Conservation (phyloP, 2,113 vertebrate species). For the Chloebia gouldiae region DNA sequence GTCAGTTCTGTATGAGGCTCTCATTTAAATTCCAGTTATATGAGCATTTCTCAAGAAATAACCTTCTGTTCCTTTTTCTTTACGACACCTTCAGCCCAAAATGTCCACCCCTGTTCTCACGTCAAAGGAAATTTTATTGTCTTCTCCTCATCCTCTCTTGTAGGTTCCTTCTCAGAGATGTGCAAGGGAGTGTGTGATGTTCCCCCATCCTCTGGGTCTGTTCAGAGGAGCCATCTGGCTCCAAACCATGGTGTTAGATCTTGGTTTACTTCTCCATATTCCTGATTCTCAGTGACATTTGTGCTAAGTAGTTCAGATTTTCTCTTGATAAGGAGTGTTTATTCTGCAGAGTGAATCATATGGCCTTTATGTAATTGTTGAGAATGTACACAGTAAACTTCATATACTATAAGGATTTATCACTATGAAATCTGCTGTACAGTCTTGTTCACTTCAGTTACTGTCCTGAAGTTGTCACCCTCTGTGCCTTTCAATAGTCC, state of each 20-base stretch:
- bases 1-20: neutral
- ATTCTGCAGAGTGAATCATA: neutral
- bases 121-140: neutral
- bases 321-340: neutral
- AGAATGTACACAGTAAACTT: neutral
- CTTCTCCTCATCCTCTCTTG: neutral
- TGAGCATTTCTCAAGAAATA: neutral
- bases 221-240: neutral
- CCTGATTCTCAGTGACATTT: neutral
- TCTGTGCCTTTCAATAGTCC: neutral
- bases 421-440: neutral
- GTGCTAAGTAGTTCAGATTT: neutral
- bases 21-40: neutral
- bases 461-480: neutral
- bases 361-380: neutral
- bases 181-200: neutral
- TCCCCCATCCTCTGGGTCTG: neutral
- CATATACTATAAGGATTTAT: neutral
- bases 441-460: neutral
- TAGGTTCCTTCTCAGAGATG: neutral
- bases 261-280: neutral
- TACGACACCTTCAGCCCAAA: neutral
- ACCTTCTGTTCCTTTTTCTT: neutral
- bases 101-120: neutral
- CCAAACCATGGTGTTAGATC: neutral